Evolutionary conservation across 1,140 invertebrate species (phyloP).

Genomic region (Rhyzopertha dominica): DNA sequence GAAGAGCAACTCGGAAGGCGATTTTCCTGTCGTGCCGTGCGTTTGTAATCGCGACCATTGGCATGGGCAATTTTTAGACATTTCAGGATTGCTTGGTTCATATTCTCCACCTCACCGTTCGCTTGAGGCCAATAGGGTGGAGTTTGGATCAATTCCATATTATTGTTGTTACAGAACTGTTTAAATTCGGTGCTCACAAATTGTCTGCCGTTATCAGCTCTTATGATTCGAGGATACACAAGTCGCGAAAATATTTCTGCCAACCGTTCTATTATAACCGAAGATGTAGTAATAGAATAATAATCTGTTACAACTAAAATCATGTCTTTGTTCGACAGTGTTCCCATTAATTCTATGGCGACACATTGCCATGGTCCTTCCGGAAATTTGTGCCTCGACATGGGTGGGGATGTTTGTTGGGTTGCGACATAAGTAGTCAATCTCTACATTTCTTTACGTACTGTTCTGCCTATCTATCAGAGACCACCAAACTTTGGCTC

Average conservation of each 20-base stretch:
- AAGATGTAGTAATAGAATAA: too few relatives aligned
- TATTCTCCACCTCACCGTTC: conserved; percentile 36
- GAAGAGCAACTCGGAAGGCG: conserved; percentile 25
- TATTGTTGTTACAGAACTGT: conserved; percentile 23
- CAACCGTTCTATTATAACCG: too few relatives aligned
- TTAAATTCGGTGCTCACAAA: conserved; percentile 28
- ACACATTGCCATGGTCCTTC: too few relatives aligned
- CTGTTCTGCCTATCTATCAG: conserved; percentile 37
- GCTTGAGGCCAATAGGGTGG: conserved; percentile 35
- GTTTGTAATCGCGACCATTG: conserved; percentile 14
- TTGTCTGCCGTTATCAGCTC: conserved; percentile 29
- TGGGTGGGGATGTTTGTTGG: too few relatives aligned
- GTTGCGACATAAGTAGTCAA: too few relatives aligned
- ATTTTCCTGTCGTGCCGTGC: conserved; percentile 23
- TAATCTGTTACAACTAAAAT: too few relatives aligned
- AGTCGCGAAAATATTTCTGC: conserved; percentile 16
- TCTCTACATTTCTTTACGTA: conserved; percentile 26
- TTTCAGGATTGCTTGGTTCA: conserved; percentile 26
- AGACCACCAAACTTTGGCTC: conserved; percentile 44
- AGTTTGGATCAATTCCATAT: conserved; percentile 29
- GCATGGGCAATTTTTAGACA: conserved; percentile 3
- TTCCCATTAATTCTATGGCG: too few relatives aligned
- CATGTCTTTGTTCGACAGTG: too few relatives aligned
- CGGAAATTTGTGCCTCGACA: too few relatives aligned
- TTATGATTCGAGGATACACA: conserved; percentile 14